Percentiles rank a stretch among this genome's conserved stretches.
Conservation (phyloP, 2,113 vertebrate genomes). For the Siphamia tubifer region DNA sequence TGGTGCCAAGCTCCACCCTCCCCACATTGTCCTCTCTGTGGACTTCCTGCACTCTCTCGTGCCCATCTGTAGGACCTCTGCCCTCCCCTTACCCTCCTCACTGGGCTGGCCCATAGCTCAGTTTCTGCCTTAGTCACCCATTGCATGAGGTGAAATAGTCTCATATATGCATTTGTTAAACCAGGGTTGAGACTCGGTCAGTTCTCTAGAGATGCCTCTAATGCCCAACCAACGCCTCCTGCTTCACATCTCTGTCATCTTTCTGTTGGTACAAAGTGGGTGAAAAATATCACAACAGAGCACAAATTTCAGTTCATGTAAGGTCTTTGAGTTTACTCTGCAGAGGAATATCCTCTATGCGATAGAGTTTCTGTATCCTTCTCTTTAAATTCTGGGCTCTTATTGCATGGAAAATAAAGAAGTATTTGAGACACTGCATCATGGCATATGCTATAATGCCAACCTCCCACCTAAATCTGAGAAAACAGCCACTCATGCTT, state of each 20-base stretch:
- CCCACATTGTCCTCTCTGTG: slow-evolving; percentile 73
- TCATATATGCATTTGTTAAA: slow-evolving; percentile 22
- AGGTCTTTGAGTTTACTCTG: slow-evolving; percentile 36
- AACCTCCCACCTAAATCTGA: slow-evolving; percentile 66
- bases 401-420: slow-evolving; percentile 16
- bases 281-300: slow-evolving; percentile 62
- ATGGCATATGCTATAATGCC: slow-evolving; percentile 47
- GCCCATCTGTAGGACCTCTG: slow-evolving; percentile 59
- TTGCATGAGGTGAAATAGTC: slow-evolving; percentile 39
- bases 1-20: slow-evolving; percentile 80
- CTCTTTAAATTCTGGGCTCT: background rate
- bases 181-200: slow-evolving; percentile 45
- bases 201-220: slow-evolving; percentile 4
- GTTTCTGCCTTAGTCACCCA: slow-evolving; percentile 33
- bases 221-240: background rate
- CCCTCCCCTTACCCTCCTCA: slow-evolving; percentile 44
- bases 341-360: background rate
- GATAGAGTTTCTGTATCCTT: slow-evolving; percentile 5
- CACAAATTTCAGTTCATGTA: slow-evolving; percentile 56
- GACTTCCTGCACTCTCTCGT: slow-evolving; percentile 68
- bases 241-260: slow-evolving; percentile 12
- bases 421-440: slow-evolving; percentile 46
- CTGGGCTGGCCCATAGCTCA: slow-evolving; percentile 27
- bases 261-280: slow-evolving; percentile 56
- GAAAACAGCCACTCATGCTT: slow-evolving; percentile 64